Evolutionary conservation across 2,113 vertebrate genomes (phyloP).

Genomic region (Oreochromis aureus): DNA sequence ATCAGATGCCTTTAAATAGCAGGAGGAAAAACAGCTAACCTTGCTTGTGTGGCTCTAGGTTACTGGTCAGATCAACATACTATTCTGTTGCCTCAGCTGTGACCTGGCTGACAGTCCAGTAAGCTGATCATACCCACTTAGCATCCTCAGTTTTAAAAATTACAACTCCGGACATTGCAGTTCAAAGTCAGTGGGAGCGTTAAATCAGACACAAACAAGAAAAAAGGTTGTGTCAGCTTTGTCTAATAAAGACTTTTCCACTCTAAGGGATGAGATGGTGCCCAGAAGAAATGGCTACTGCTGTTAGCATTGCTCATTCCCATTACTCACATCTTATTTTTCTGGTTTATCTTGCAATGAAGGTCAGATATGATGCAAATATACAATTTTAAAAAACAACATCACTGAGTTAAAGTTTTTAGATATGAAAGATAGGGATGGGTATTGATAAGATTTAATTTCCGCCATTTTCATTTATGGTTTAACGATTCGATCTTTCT

Average conservation of each 20-base stretch:
- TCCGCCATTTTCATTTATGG: too few species aligned
- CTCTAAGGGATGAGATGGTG: too few species aligned
- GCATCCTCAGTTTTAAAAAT: neutral
- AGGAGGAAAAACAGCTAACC: neutral
- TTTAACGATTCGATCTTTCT: too few species aligned
- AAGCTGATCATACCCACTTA: neutral
- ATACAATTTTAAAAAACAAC: neutral
- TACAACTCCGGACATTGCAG: neutral
- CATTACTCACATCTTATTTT: conserved; percentile 6
- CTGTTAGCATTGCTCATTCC: too few species aligned
- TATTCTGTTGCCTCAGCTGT: neutral
- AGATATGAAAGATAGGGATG: too few species aligned
- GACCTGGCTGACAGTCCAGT: neutral
- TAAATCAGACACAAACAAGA: too few species aligned
- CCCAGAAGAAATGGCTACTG: too few species aligned
- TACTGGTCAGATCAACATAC: too few species aligned
- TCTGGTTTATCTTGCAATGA: neutral
- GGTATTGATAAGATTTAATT: too few species aligned
- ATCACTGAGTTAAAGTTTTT: too few species aligned
- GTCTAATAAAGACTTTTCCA: conserved; percentile 10
- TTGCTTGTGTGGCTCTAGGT: too few species aligned
- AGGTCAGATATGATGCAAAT: neutral
- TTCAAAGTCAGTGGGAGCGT: neutral
- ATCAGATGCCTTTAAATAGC: neutral
- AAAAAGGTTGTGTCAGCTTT: too few species aligned